A percentile compares a stretch with the other conserved stretches of the same genome.
Evolutionary conservation across 2,888 invertebrate genomes (phyloP).

Genomic region (Chironomus tentans): DNA sequence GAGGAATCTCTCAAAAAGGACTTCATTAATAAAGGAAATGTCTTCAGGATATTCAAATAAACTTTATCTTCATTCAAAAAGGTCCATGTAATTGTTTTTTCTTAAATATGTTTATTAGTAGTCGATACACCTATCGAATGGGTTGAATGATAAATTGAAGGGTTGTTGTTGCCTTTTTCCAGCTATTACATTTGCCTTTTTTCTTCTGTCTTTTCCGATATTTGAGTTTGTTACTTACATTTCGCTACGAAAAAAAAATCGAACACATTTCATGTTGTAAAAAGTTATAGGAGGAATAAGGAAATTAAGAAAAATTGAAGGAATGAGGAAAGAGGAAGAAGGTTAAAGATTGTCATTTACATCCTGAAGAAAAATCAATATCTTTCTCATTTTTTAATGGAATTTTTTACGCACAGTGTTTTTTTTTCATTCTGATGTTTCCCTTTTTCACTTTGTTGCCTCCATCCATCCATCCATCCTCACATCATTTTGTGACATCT

Average conservation of each 20-base stretch:
- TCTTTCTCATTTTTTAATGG: background rate
- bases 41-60: too few species aligned
- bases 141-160: background rate
- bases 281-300: background rate
- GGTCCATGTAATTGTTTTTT: background rate
- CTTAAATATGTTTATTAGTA: background rate
- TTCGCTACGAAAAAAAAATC: too few species aligned
- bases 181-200: background rate
- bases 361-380: background rate
- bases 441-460: too few species aligned
- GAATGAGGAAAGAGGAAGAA: background rate
- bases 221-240: too few species aligned
- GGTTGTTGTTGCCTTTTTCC: background rate
- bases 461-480: background rate
- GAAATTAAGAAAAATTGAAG: background rate
- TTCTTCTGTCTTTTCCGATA: background rate
- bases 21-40: too few species aligned
- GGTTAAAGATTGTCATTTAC: conserved; percentile 1
- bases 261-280: background rate
- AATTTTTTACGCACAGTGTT: background rate
- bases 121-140: background rate
- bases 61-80: too few species aligned
- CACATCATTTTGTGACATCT: background rate
- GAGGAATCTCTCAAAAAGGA: too few species aligned
- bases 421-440: background rate